A percentile compares a stretch with the other conserved stretches of the same genome.
Evolutionary conservation across 2,888 invertebrate genomes (phyloP).

Genomic region (Dicranocentrus wangi): DNA sequence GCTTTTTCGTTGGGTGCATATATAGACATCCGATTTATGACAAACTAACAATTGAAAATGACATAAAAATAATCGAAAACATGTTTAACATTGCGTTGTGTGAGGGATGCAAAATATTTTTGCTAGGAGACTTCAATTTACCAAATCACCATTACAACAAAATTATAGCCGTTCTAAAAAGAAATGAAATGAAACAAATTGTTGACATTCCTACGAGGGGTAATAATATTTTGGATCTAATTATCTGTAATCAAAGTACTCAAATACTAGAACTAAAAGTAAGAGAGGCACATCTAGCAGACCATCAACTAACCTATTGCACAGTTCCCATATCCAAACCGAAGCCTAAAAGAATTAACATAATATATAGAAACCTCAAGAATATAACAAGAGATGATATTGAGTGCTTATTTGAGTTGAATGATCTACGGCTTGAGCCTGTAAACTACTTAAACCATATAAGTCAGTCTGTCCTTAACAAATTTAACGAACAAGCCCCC

Average conservation of each 20-base stretch:
- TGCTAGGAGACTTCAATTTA: constrained; percentile 38
- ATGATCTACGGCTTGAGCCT: too few species aligned
- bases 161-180: not conserved
- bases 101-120: not conserved
- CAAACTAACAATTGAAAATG: not conserved
- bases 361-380: not conserved
- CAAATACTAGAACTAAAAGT: not conserved
- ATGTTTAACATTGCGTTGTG: not conserved
- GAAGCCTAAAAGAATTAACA: not conserved
- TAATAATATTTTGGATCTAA: constrained; percentile 16
- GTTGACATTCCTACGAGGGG: constrained; percentile 18
- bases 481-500: not conserved
- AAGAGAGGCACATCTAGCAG: constrained; percentile 20
- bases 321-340: not conserved
- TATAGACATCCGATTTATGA: constrained; percentile 16
- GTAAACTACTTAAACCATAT: too few species aligned
- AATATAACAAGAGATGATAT: not conserved
- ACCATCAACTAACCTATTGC: not conserved
- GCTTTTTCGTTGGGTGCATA: not conserved
- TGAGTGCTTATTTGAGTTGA: not conserved
- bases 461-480: not conserved
- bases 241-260: not conserved
- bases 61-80: constrained; percentile 7
- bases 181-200: not conserved
- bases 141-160: not conserved